Evolutionary conservation across 2,888 invertebrate genomes (phyloP).

Genomic region (Polia nebulosa): DNA sequence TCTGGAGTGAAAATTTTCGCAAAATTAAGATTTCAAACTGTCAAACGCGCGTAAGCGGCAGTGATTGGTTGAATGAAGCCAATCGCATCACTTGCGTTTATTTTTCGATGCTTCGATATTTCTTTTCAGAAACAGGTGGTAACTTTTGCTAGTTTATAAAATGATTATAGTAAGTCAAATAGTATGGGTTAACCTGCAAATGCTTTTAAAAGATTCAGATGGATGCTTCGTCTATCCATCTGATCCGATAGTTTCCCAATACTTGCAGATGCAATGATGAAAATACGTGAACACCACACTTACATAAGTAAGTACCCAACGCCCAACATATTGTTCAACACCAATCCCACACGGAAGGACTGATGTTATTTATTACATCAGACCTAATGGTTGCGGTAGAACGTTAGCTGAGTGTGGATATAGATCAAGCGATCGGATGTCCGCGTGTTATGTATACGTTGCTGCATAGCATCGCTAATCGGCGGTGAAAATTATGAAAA

Average conservation of each 20-base stretch:
- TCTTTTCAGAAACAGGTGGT: background rate
- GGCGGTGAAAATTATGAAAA: slow-evolving; percentile 6
- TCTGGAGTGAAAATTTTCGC: too few relatives aligned
- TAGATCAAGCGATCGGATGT: slow-evolving; percentile 53
- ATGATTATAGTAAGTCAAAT: too few relatives aligned
- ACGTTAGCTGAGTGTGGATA: slow-evolving; percentile 28
- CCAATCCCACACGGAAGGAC: slow-evolving; percentile 37
- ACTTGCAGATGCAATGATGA: too few relatives aligned
- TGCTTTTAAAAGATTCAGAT: too few relatives aligned
- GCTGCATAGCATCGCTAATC: slow-evolving; percentile 7
- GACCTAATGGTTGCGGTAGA: slow-evolving; percentile 27
- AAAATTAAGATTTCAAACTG: too few relatives aligned
- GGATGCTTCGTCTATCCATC: background rate
- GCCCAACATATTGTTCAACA: slow-evolving; percentile 16
- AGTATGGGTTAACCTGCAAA: too few relatives aligned
- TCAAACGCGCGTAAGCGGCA: too few relatives aligned
- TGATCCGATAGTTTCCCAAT: slow-evolving; percentile 1
- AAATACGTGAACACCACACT: slow-evolving; percentile 6
- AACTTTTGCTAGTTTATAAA: background rate
- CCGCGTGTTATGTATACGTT: slow-evolving; percentile 47
- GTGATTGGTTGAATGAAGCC: too few relatives aligned
- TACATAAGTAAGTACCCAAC: background rate
- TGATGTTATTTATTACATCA: slow-evolving; percentile 34
- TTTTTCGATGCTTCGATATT: too few relatives aligned
- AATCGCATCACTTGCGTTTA: too few relatives aligned